Percentiles rank a stretch among this genome's conserved stretches.
These are phyloP conservation scores for Hyles euphorbiae DNA, from an alignment of 1,140 invertebrate species.

Conservation along the genomic window DNA sequence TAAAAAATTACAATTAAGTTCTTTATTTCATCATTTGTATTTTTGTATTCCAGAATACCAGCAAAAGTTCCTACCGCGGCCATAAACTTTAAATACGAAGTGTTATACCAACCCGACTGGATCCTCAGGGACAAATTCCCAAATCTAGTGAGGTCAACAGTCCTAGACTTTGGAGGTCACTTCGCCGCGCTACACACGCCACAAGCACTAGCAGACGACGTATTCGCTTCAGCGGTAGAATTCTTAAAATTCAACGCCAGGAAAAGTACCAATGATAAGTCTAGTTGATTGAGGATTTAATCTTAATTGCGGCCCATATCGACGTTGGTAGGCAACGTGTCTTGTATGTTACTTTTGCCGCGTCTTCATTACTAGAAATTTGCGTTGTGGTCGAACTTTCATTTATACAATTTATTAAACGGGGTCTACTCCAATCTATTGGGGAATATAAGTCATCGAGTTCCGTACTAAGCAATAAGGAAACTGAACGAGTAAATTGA, in stretches of 20 bases:
- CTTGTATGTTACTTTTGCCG: too few relatives aligned
- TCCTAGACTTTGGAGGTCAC: constrained; percentile 84
- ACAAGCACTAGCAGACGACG: constrained; percentile 80
- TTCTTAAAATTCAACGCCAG: constrained; percentile 40
- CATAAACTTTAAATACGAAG: constrained; percentile 80
- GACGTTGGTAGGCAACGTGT: too few relatives aligned
- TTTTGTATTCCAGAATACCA: constrained; percentile 75
- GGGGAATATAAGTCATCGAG: too few relatives aligned
- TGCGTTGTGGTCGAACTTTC: too few relatives aligned
- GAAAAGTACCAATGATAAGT: constrained; percentile 7
- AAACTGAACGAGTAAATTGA: too few relatives aligned
- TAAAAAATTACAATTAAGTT: too few relatives aligned
- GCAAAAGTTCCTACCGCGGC: constrained; percentile 80
- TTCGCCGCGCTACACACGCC: constrained; percentile 91
- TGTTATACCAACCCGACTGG: constrained; percentile 76
- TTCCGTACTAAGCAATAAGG: too few relatives aligned
- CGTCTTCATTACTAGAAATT: too few relatives aligned
- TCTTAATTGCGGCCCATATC: neutral
- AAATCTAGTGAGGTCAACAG: constrained; percentile 80
- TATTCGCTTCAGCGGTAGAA: constrained; percentile 38
- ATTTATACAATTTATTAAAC: too few relatives aligned
- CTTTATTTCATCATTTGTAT: constrained; percentile 1
- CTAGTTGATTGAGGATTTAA: neutral
- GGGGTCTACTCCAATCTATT: too few relatives aligned
- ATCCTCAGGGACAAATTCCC: constrained; percentile 77